phyloP scores from a whole-genome alignment of 1,140 invertebrate species.

The Drosophila lowei region DNA sequence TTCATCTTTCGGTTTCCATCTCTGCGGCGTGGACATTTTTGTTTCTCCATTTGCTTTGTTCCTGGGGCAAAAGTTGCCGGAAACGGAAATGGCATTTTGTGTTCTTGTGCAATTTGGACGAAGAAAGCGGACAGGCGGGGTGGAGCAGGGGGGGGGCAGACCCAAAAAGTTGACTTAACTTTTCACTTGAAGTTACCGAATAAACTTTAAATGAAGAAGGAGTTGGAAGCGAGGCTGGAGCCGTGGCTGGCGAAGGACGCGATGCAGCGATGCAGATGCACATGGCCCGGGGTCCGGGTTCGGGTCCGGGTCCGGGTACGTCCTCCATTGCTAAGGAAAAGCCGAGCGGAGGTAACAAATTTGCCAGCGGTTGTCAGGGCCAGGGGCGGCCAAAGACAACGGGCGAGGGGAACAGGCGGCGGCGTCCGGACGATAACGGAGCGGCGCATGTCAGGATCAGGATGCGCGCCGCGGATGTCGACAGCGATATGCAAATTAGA shows the following conservation, averaged over 20 bases:
- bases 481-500: slow-evolving; percentile 78
- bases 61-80: slow-evolving; percentile 70
- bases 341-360: slow-evolving; percentile 43
- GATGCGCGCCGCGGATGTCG: slow-evolving; percentile 60
- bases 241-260: slow-evolving; percentile 4
- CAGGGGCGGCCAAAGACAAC: slow-evolving; percentile 44
- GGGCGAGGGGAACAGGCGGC: slow-evolving; percentile 41
- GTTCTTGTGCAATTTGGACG: slow-evolving; percentile 47
- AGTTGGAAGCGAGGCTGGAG: slow-evolving; percentile 6
- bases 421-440: slow-evolving; percentile 49
- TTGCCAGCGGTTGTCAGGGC: slow-evolving; percentile 60
- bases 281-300: slow-evolving; percentile 15
- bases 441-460: slow-evolving; percentile 69
- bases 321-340: too few species aligned
- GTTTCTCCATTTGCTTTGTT: slow-evolving; percentile 54
- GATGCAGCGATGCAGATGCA: slow-evolving; percentile 72
- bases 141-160: background rate
- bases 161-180: slow-evolving; percentile 74
- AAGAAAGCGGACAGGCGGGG: background rate
- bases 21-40: slow-evolving; percentile 12
- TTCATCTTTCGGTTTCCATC: background rate
- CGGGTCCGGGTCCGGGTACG: too few species aligned
- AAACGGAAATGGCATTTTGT: slow-evolving; percentile 81
- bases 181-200: slow-evolving; percentile 78
- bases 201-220: slow-evolving; percentile 70